Conservation (phyloP, 2,113 vertebrate genomes). For the Charina bottae region DNA sequence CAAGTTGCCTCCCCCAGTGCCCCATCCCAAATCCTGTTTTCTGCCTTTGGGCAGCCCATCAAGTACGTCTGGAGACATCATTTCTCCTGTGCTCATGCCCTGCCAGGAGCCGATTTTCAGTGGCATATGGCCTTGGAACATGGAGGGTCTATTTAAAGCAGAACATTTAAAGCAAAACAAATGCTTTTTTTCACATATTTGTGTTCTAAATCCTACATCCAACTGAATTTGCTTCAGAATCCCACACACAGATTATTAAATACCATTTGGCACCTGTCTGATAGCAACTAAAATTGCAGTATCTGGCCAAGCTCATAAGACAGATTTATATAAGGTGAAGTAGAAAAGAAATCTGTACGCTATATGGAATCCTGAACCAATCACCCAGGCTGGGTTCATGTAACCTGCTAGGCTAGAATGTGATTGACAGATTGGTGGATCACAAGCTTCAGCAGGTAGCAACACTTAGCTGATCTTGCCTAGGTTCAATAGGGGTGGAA, state of each 20-base stretch:
- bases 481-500: background rate
- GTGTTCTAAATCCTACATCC: background rate
- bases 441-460: background rate
- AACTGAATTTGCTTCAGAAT: background rate
- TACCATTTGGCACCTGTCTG: background rate
- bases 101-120: background rate
- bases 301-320: background rate
- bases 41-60: background rate
- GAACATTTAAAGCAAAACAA: background rate
- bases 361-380: background rate
- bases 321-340: background rate
- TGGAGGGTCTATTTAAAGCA: background rate
- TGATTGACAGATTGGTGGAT: background rate
- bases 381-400: background rate
- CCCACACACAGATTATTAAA: background rate
- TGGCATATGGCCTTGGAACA: background rate
- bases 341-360: background rate
- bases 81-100: background rate
- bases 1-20: background rate
- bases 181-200: background rate
- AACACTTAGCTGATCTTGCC: background rate
- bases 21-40: background rate
- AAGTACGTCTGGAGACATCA: background rate
- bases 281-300: background rate
- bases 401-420: background rate